Base-by-base conservation (phyloP, 2,797 vertebrate genomes). In the Octomys mimax region DNA sequence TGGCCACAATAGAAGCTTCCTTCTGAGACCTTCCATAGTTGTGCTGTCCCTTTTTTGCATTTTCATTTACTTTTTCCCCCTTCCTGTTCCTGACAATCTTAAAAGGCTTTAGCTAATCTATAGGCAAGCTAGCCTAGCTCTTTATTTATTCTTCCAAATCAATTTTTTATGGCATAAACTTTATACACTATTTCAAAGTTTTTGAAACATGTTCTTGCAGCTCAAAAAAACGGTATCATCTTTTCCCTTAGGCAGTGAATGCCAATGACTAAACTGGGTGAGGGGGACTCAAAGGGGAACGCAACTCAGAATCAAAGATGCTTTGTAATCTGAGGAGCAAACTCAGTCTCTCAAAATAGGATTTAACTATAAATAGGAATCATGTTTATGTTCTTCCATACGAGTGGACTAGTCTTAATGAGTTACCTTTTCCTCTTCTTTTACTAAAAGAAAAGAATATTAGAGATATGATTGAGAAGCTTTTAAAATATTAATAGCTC, bases 71-170 rank as follows among this genome's bases (percentile, higher is more conserved):
- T 59, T 66, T 49, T 36, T 24, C n/a, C 39, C 31, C 28, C 66
- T 79, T 3, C 46, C 33, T 9, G 22, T 64, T 33, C 16, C 49
- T 28, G 10, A 36, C 71, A 88, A 62, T n/a, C 70, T 84, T 57
- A 52, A 73, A n/a, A 95, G 36, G 84, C 59, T 61, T 61, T 12
- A 71, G 77, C 71, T 91, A n/a, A 79, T 42, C 91, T n/a, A 31
- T 4, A 87, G n/a, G 61, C 62, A 78, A 54, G 59, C 61, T 54
- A 46, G 22, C 5, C 39, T 46, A 33, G 81, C 39, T 95, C 52
- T 86, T 90, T 54, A 84, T 77, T 80, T 42, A 90, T 89, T 96
- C 93, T 82, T 88, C 86, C 87, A 93, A 91, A 91, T 87, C 83
- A 91, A 91, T 80, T 91, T 95, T 90, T 93, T 42, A 84, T 84